Evolutionary conservation across 1,140 invertebrate species (phyloP), one percentile per base, ranked within the genome.

Genomic region (Ceratosolen solmsi): DNA sequence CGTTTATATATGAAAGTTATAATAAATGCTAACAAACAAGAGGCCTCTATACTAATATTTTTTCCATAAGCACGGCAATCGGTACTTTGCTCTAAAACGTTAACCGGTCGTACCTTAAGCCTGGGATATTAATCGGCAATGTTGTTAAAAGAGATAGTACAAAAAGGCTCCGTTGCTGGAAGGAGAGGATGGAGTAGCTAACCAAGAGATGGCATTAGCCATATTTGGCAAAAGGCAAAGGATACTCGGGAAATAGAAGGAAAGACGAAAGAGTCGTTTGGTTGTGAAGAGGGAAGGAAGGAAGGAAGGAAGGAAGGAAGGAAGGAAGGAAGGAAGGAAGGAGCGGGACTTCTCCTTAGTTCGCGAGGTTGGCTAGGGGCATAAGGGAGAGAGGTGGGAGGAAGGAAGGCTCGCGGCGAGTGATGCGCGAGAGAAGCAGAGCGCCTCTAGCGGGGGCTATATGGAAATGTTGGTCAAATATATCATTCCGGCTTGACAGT

Each of bases 401-500:
- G 88, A 89, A 83, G 46, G 83, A 77, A 85, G 82, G 80, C 84
- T 84, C 76, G 86, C 80, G 85, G 86, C 86, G 86, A 86, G 87
- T 86, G 86, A 88, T 87, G 88, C 85, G 87, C 87, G 86, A 89
- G 75, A 78, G 68, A 25, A 70, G 60, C 60, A 17, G 54, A 82
- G 87, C 88, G 88, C 90, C 89, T 89, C 89, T 89, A 86, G 88
- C 88, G 89, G 89, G 80, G 89, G 90, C 89, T 93, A 93, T 94
- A 95, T 95, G 94, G 94, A 95, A 95, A 95, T 95, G 94, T 94
- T 95, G 94, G 94, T 94, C 94, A 95, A 95, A 95, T 95, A 95
- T 95, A 95, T 95, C 95, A 95, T 95, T 94, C 94, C 91, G 93
- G 94, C 93, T 94, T 95, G 95, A 95, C 95, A 95, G 94, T 94